phyloP scores from a whole-genome alignment of 2,797 vertebrate genomes.

The Gambusia yucatana region DNA sequence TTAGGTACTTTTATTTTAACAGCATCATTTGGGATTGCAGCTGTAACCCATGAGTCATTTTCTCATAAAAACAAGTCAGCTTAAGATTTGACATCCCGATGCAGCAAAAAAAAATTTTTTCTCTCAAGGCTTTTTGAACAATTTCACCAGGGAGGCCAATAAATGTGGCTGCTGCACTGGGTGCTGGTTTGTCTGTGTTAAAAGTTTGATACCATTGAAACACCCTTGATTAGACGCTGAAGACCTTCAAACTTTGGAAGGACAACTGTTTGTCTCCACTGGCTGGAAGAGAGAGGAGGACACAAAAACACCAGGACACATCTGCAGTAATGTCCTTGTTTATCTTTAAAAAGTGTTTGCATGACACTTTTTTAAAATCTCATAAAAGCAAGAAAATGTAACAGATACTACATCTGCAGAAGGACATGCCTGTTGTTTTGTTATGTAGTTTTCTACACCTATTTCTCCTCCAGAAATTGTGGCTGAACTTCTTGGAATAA shows the following conservation, averaged over 20 bases:
- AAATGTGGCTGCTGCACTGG: neutral
- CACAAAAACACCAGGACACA: neutral
- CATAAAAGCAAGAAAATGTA: neutral
- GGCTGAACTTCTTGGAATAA: neutral
- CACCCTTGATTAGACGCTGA: neutral
- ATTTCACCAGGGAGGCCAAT: neutral
- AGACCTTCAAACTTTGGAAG: neutral
- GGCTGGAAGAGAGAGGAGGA: neutral
- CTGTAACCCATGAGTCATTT: neutral
- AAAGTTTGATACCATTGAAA: neutral
- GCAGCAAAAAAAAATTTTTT: neutral
- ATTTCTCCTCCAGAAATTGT: neutral
- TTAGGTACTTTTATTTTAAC: neutral
- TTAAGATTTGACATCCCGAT: neutral
- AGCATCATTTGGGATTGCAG: neutral
- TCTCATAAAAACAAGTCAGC: neutral
- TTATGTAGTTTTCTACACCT: neutral
- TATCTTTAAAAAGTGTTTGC: neutral
- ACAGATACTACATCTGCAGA: neutral
- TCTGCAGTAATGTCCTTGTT: neutral
- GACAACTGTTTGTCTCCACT: neutral
- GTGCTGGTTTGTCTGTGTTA: neutral
- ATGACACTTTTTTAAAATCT: neutral
- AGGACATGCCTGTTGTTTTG: neutral
- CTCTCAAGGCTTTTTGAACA: neutral